Percentiles rank a stretch among this genome's conserved stretches.
Conservation (phyloP, 1,140 invertebrate genomes). For the Drosophila orena region DNA sequence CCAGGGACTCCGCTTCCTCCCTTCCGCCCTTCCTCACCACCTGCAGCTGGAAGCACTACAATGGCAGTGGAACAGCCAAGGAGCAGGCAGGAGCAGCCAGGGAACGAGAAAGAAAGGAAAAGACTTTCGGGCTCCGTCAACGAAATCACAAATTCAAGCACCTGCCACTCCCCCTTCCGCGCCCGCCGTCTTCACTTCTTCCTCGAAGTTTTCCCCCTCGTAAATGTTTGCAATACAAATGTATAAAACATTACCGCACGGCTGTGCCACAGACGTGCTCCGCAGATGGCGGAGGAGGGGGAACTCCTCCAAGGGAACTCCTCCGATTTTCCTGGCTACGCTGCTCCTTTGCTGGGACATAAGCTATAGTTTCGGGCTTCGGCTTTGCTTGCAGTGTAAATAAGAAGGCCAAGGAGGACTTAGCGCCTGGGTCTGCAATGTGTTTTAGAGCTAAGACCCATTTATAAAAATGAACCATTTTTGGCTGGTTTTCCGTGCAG, state of each 20-base stretch:
- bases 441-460: neutral
- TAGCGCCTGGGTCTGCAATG: neutral
- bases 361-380: conserved; percentile 15
- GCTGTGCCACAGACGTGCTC: conserved; percentile 65
- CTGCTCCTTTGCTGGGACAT: neutral
- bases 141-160: conserved; percentile 81
- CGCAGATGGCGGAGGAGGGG: conserved; percentile 29
- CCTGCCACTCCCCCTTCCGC: conserved; percentile 57
- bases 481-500: neutral
- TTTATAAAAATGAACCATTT: neutral
- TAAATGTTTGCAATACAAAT: conserved; percentile 65
- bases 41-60: conserved; percentile 6
- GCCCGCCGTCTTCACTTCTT: neutral
- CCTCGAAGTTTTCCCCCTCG: conserved; percentile 41
- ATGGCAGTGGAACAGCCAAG: conserved; percentile 17
- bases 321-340: conserved; percentile 21
- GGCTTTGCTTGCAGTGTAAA: neutral
- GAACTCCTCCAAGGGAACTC: neutral
- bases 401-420: neutral
- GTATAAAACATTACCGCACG: conserved; percentile 67
- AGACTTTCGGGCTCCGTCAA: conserved; percentile 77
- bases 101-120: conserved; percentile 9
- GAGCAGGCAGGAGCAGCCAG: conserved; percentile 6
- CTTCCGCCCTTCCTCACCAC: neutral
- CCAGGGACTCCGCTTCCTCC: too few relatives aligned